These are phyloP conservation scores for Diabrotica virgifera DNA, from an alignment of 1,140 invertebrate genomes.

Conservation along the genomic window DNA sequence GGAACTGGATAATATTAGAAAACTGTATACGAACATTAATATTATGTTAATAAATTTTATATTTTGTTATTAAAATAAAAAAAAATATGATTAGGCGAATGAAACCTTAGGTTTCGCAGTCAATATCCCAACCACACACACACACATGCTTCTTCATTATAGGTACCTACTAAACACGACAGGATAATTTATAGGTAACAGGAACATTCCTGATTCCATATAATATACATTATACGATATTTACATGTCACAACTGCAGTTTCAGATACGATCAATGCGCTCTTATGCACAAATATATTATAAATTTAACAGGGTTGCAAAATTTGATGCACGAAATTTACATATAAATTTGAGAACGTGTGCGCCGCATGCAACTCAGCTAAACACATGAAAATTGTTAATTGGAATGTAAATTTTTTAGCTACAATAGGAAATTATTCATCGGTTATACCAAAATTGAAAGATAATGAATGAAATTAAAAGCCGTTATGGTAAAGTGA, in stretches of 20 bases:
- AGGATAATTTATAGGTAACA: neutral
- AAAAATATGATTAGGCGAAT: no score
- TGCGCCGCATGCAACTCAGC: neutral
- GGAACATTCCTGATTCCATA: neutral
- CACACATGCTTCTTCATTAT: no score
- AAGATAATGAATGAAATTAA: neutral
- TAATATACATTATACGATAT: neutral
- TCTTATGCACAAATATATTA: neutral
- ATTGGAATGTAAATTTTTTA: neutral
- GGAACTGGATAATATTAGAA: no score
- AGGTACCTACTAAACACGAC: neutral
- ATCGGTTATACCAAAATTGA: neutral
- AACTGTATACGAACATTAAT: no score
- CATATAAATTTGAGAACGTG: neutral
- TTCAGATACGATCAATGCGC: neutral
- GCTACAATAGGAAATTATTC: neutral
- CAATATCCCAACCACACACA: no score
- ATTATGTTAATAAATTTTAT: no score
- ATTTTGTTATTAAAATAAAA: no score
- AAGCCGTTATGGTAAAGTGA: no score
- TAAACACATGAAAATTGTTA: neutral
- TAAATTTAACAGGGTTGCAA: neutral
- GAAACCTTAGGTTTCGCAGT: no score
- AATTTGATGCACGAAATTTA: slow-evolving; percentile 1
- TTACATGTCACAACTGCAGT: neutral